A percentile compares a stretch with the other conserved stretches of the same genome.
Conservation (phyloP, 2,797 vertebrate species). For the Brachyrhaphis roseni region DNA sequence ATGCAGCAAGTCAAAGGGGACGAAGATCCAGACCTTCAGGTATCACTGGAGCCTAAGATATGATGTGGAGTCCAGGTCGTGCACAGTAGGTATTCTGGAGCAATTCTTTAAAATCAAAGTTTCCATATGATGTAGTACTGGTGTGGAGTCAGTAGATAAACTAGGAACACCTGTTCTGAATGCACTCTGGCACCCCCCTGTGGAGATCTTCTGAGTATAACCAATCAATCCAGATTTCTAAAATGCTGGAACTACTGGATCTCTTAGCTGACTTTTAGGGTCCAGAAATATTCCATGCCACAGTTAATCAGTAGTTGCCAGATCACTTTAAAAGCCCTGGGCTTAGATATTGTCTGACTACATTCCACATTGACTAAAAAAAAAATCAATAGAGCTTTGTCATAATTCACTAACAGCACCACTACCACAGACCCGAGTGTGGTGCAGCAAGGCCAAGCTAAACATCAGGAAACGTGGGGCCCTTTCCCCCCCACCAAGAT, state of each 20-base stretch:
- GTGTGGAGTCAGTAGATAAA: neutral
- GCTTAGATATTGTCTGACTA: neutral
- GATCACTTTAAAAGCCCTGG: neutral
- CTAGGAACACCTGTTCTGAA: slow-evolving; percentile 4
- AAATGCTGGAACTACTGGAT: slow-evolving; percentile 4
- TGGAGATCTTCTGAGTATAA: slow-evolving; percentile 10
- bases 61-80: neutral
- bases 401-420: slow-evolving; percentile 25
- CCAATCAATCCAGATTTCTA: neutral
- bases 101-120: neutral
- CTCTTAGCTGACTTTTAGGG: neutral
- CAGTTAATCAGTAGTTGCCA: neutral
- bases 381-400: slow-evolving; percentile 29
- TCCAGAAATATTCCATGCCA: neutral
- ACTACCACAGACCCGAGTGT: slow-evolving; percentile 29
- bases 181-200: slow-evolving; percentile 3
- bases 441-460: slow-evolving; percentile 43
- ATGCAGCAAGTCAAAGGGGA: neutral
- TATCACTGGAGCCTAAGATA: neutral
- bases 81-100: neutral
- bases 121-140: slow-evolving; percentile 9
- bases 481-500: slow-evolving; percentile 51
- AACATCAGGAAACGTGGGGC: slow-evolving; percentile 56
- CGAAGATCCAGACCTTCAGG: neutral
- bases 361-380: slow-evolving; percentile 1